Evolutionary conservation across 2,888 invertebrate species (phyloP).

Genomic region (Leptarthrus brevirostris): DNA sequence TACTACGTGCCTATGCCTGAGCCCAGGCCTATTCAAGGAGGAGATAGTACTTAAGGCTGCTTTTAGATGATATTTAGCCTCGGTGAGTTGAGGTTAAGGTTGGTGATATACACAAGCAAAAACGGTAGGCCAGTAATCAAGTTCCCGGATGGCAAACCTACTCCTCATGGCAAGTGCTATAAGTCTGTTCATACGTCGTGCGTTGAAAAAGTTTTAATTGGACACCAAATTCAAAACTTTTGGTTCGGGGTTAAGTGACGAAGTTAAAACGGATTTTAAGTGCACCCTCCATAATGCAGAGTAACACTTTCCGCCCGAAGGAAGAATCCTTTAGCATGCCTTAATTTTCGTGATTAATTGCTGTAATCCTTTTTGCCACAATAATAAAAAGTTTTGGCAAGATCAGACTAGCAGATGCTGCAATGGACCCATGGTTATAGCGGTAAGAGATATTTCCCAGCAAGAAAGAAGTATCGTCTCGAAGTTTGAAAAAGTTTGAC

Average conservation of each 20-base stretch:
- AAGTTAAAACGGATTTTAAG: not conserved
- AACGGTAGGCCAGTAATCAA: not conserved
- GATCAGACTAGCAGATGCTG: not conserved
- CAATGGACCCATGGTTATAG: too few relatives aligned
- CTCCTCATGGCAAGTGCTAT: not conserved
- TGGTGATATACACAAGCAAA: not conserved
- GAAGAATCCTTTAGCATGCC: not conserved
- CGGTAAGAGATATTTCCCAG: too few relatives aligned
- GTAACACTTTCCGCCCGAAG: not conserved
- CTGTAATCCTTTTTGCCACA: conserved; percentile 14
- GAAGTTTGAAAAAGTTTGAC: not conserved
- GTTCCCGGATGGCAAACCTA: not conserved
- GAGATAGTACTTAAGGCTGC: not conserved
- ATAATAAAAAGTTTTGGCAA: not conserved
- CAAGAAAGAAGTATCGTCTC: too few relatives aligned
- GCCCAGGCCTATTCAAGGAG: not conserved
- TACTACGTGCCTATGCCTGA: not conserved
- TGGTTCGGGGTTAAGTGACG: not conserved
- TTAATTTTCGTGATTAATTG: conserved; percentile 37
- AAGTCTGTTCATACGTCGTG: not conserved
- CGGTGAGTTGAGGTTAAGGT: not conserved
- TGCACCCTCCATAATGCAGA: not conserved
- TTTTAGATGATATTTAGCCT: not conserved
- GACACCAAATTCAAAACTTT: conserved; percentile 10
- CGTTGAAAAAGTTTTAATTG: conserved; percentile 30